Conservation (phyloP, 35 echinoderm and acorn worm genomes). For the Acanthaster planci region DNA sequence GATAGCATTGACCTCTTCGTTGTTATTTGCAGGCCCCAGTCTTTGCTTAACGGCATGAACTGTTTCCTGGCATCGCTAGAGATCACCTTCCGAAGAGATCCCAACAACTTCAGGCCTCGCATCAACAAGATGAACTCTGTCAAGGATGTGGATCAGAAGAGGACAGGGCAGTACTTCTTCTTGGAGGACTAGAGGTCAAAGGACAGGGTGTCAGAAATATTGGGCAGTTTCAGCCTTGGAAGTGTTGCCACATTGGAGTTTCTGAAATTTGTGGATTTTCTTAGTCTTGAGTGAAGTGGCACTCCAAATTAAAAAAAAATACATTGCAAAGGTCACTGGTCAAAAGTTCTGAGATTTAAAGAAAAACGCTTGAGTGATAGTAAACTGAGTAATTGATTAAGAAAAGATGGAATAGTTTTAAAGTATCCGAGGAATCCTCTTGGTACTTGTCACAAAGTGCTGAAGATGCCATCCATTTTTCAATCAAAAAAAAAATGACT, state of each 20-base stretch:
- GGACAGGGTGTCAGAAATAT: background rate
- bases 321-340: background rate
- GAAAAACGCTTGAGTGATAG: background rate
- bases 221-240: background rate
- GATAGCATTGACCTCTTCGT: background rate
- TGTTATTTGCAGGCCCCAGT: slow-evolving; percentile 73
- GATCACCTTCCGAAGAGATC: slow-evolving; percentile 97
- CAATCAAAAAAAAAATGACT: no score
- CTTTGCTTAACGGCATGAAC: slow-evolving; percentile 94
- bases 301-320: background rate
- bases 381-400: background rate
- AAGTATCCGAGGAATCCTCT: no score
- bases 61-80: slow-evolving; percentile 78
- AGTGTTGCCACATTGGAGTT: background rate
- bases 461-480: no score
- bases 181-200: slow-evolving; percentile 77
- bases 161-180: slow-evolving; percentile 93
- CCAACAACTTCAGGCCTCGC: slow-evolving; percentile 95
- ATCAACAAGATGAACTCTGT: slow-evolving; percentile 98
- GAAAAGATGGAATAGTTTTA: background rate
- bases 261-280: no score
- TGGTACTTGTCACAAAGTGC: no score
- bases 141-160: slow-evolving; percentile 94
- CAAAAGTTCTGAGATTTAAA: no score
- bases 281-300: background rate